These are phyloP conservation scores for Mugil cephalus DNA, from an alignment of 2,113 vertebrate genomes.

Conservation along the genomic window DNA sequence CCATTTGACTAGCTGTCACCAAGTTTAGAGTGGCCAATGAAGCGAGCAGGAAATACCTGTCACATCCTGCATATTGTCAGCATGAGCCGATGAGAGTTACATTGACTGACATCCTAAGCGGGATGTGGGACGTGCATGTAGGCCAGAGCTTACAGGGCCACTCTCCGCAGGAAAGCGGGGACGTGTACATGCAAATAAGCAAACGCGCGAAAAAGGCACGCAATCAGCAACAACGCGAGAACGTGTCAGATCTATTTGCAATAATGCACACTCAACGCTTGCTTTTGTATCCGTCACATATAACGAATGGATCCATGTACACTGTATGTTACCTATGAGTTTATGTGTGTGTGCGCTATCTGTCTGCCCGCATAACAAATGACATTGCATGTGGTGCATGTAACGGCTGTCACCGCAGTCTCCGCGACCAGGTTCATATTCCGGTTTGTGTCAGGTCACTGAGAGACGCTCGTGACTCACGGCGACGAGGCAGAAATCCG, in stretches of 20 bases:
- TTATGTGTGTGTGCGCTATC: conserved; percentile 3
- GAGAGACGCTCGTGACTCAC: conserved; percentile 3
- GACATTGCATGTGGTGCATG: conserved; percentile 42
- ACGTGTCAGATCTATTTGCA: neutral
- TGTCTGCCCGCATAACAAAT: conserved; percentile 55
- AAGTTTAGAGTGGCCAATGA: conserved; percentile 71
- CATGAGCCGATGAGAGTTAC: conserved; percentile 39
- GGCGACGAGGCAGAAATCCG: conserved; percentile 1
- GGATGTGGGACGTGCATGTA: conserved; percentile 52
- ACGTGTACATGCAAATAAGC: conserved; percentile 29
- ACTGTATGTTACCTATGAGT: conserved; percentile 5
- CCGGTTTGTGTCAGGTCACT: neutral
- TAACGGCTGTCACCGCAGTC: conserved; percentile 46
- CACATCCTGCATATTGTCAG: conserved; percentile 62
- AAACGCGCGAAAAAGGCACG: conserved; percentile 2
- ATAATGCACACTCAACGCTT: neutral
- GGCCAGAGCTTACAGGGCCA: conserved; percentile 31
- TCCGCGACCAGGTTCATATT: conserved; percentile 26
- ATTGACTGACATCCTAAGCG: conserved; percentile 59
- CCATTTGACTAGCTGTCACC: conserved; percentile 73
- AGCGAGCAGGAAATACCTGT: conserved; percentile 69
- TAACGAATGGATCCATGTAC: conserved; percentile 47
- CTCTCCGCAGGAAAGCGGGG: conserved; percentile 1
- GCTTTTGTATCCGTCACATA: conserved; percentile 14
- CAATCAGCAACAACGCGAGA: neutral